Conservation (phyloP, 2,113 vertebrate species). For the Laticauda laticaudata region DNA sequence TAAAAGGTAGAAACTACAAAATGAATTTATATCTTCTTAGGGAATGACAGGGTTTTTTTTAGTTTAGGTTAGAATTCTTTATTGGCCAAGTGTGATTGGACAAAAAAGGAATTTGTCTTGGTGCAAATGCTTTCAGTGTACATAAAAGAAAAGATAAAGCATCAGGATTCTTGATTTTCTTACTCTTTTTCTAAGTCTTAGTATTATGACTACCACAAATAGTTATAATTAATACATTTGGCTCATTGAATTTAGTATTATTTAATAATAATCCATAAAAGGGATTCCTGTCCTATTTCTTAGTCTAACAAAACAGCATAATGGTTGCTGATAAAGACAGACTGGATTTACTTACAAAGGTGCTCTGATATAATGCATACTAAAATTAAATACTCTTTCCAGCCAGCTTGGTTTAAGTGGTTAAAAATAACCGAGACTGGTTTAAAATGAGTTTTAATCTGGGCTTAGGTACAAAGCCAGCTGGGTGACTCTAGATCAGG, state of each 20-base stretch:
- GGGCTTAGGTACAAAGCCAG: background rate
- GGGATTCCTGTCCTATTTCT: background rate
- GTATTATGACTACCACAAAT: background rate
- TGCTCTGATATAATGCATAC: background rate
- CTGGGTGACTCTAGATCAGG: background rate
- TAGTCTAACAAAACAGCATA: background rate
- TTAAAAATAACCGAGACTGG: background rate
- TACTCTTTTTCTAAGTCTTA: background rate
- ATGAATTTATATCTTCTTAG: constrained; percentile 45
- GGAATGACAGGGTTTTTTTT: background rate
- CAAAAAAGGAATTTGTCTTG: no score
- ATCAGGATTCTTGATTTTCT: background rate
- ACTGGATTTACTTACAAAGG: background rate
- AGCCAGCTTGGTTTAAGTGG: background rate
- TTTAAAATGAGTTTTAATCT: background rate
- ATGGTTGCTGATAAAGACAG: background rate
- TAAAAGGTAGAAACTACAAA: constrained; percentile 55
- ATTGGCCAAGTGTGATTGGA: no score
- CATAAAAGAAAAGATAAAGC: no score
- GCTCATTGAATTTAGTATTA: background rate
- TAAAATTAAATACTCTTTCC: background rate
- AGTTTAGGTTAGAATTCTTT: no score
- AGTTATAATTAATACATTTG: background rate
- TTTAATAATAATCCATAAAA: background rate
- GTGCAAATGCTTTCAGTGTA: no score